Evolutionary conservation across 1,140 invertebrate species (phyloP).

Genomic region (Sesamia nonagrioides): DNA sequence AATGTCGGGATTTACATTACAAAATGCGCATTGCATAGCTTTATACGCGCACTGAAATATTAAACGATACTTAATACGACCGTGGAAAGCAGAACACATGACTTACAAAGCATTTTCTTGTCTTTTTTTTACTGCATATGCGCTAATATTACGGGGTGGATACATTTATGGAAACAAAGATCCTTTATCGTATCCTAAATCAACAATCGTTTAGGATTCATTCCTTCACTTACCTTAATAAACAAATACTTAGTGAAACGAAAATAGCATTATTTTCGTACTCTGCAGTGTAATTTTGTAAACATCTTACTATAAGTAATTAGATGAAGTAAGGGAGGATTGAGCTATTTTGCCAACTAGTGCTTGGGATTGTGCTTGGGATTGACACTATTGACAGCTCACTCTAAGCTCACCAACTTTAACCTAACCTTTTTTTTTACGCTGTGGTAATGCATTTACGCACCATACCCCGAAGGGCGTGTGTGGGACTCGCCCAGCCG

Average conservation of each 20-base stretch:
- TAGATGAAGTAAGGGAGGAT: too few relatives aligned
- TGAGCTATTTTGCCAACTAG: too few relatives aligned
- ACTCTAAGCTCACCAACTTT: too few relatives aligned
- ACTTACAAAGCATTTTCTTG: conserved; percentile 37
- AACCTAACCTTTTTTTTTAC: too few relatives aligned
- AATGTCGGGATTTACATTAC: conserved; percentile 36
- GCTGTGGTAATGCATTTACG: too few relatives aligned
- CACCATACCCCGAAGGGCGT: too few relatives aligned
- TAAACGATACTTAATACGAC: conserved; percentile 42
- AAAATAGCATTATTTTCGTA: conserved; percentile 16
- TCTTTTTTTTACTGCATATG: conserved; percentile 30
- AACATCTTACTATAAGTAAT: too few relatives aligned
- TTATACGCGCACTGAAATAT: conserved; percentile 48
- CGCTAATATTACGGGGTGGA: background rate
- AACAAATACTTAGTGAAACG: conserved; percentile 27
- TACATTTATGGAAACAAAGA: conserved; percentile 23
- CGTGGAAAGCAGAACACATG: conserved; percentile 38
- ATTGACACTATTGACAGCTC: too few relatives aligned
- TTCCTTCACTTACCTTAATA: conserved; percentile 17
- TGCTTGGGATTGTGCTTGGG: too few relatives aligned
- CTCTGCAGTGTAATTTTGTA: background rate
- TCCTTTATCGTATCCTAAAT: conserved; percentile 41
- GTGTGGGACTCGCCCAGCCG: too few relatives aligned
- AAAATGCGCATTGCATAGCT: conserved; percentile 46
- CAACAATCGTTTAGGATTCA: conserved; percentile 40